Percentiles rank a stretch among this genome's conserved stretches.
Conservation (phyloP, 2,888 invertebrate species). For the Lasius platythorax region DNA sequence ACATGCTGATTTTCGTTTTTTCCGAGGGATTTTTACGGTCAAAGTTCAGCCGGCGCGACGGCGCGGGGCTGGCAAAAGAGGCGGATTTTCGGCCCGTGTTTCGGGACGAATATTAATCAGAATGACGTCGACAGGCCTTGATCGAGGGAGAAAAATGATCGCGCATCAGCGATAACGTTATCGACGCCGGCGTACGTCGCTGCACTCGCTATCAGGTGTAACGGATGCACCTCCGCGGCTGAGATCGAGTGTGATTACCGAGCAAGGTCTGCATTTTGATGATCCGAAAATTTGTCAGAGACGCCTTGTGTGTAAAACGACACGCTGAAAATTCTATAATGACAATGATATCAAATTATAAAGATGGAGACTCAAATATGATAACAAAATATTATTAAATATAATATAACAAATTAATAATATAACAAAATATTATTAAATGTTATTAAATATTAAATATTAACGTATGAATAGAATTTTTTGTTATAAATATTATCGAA, state of each 20-base stretch:
- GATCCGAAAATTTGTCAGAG: background rate
- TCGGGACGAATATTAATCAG: conserved; percentile 74
- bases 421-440: too few relatives aligned
- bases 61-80: background rate
- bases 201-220: conserved; percentile 59
- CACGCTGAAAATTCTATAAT: background rate
- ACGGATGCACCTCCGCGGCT: conserved; percentile 53
- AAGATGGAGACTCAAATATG: too few relatives aligned
- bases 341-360: background rate
- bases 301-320: background rate
- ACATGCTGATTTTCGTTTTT: conserved; percentile 85
- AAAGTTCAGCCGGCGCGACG: conserved; percentile 71
- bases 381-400: too few relatives aligned
- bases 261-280: background rate
- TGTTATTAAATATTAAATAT: too few relatives aligned
- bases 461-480: too few relatives aligned
- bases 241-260: conserved; percentile 8
- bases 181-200: conserved; percentile 59
- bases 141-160: conserved; percentile 70
- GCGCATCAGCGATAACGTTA: conserved; percentile 78
- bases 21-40: conserved; percentile 81
- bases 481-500: too few relatives aligned
- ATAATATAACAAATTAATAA: too few relatives aligned
- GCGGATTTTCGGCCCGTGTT: conserved; percentile 65
- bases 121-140: conserved; percentile 77